Conservation (phyloP, 2,888 invertebrate species). For the Odiellus spinosus region DNA sequence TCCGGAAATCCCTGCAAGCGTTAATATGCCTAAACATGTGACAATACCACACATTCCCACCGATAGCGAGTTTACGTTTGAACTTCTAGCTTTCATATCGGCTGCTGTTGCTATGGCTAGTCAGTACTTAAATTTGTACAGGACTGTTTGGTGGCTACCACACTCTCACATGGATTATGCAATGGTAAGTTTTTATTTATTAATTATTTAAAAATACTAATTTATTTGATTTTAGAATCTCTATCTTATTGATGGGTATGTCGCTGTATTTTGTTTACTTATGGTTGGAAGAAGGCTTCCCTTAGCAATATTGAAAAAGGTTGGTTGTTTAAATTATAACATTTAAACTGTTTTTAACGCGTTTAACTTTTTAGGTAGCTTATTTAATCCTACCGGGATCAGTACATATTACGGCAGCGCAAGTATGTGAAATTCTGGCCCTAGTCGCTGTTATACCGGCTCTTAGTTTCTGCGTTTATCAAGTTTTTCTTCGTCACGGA, state of each 20-base stretch:
- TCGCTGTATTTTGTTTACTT: slow-evolving; percentile 66
- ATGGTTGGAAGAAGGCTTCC: slow-evolving; percentile 64
- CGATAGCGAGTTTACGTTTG: slow-evolving; percentile 68
- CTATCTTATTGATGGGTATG: slow-evolving; percentile 75
- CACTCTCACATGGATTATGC: slow-evolving; percentile 41
- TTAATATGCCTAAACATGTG: slow-evolving; percentile 17
- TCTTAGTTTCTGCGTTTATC: slow-evolving; percentile 35
- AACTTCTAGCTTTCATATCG: slow-evolving; percentile 65
- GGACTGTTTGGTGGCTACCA: slow-evolving; percentile 94
- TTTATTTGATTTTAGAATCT: slow-evolving; percentile 70
- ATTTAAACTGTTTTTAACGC: slow-evolving; percentile 5
- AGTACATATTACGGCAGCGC: background rate
- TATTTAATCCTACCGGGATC: background rate
- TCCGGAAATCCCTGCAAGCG: too few species aligned
- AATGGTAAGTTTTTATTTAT: background rate
- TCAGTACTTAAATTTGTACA: slow-evolving; percentile 86
- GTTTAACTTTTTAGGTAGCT: slow-evolving; percentile 1
- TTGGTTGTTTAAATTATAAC: slow-evolving; percentile 20
- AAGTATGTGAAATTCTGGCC: slow-evolving; percentile 6
- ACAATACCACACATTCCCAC: slow-evolving; percentile 36
- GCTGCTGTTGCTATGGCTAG: slow-evolving; percentile 57
- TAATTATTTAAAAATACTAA: background rate
- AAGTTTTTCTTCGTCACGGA: slow-evolving; percentile 56
- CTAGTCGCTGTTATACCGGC: slow-evolving; percentile 8
- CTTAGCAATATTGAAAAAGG: slow-evolving; percentile 37